Percentiles rank a stretch among this genome's conserved stretches.
phyloP scores from a whole-genome alignment of 2,113 vertebrate species.

The Thamnaconus septentrionalis region DNA sequence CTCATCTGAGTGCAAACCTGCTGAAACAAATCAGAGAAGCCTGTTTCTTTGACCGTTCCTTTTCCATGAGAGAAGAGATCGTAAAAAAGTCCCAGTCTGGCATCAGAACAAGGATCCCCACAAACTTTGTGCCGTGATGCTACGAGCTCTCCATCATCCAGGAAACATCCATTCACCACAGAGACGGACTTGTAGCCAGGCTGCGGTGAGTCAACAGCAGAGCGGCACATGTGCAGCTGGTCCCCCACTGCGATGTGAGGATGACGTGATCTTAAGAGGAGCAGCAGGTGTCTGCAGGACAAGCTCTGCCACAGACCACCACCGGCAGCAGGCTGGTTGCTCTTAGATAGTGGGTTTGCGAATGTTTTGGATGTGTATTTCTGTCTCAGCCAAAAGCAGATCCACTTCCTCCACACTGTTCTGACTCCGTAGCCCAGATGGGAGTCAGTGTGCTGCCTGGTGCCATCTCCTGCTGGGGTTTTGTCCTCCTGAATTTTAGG shows the following conservation, averaged over 20 bases:
- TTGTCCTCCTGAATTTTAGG: not conserved
- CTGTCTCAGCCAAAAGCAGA: not conserved
- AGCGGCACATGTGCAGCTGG: not conserved
- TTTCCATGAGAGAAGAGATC: too few relatives aligned
- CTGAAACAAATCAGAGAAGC: conserved; percentile 5
- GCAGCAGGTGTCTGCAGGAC: conserved; percentile 9
- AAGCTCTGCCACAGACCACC: not conserved
- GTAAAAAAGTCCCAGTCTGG: not conserved
- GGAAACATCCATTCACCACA: not conserved
- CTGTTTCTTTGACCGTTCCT: too few relatives aligned
- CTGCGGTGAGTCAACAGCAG: not conserved
- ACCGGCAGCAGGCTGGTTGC: too few relatives aligned
- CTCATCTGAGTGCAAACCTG: conserved; percentile 2
- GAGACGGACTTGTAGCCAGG: not conserved
- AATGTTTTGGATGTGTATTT: too few relatives aligned
- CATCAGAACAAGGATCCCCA: not conserved
- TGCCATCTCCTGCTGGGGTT: not conserved
- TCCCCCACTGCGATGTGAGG: not conserved
- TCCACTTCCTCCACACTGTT: not conserved
- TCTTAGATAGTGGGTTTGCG: not conserved
- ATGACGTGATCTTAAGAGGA: not conserved
- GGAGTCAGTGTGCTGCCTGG: not conserved
- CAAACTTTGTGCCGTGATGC: too few relatives aligned
- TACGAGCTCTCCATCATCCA: not conserved
- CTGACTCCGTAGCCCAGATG: not conserved